Evolutionary conservation across 1,140 invertebrate genomes (phyloP), one percentile per base, ranked within the genome.

Genomic region (Tetragonula clypearis): DNA sequence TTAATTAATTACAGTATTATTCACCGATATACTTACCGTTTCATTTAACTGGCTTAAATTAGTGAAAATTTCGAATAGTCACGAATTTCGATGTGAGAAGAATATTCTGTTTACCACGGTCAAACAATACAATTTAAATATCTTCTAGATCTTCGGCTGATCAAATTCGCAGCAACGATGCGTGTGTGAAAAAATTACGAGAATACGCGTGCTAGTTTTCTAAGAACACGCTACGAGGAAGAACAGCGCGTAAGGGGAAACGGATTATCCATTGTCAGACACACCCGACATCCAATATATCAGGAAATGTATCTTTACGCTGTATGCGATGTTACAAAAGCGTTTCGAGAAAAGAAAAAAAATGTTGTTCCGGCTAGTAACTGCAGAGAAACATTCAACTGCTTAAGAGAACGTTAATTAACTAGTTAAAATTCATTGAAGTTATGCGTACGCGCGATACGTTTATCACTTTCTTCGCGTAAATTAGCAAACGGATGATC

Each of bases 261-360:
- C 11, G 41, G 60, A 49, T 53, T 17, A n/a, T 30, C n/a, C 5
- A 12, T 66, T 49, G 76, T 78, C 76, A 78, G 76, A 78, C 62
- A 30, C n/a, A 26, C 17, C 55, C n/a, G 76, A 60, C n/a, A 65
- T 30, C 19, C 76, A 30, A 53, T 55, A n/a, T n/a, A n/a, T 26
- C n/a, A 15, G 8, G 19, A 53, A 66, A n/a, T 49, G 17, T 19
- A 35, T 17, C 30, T 76, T 41, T 15, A 11, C 6, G 23, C 30
- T 23, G 30, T 49, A 11, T n/a, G 21, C 55, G 14, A 41, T n/a
- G 21, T 15, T 76, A 23, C 23, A 23, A 23, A 15, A 60, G 15
- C 60, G 2, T 41, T 6, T 30, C 6, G 23, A 58, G 35, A 4
- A 35, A 35, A 35, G 35, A 58, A 11, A 17, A 75, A 35, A 35